Percentiles rank a stretch among this genome's conserved stretches.
phyloP scores from a whole-genome alignment of 2,888 invertebrate genomes.

The Brachypterus glaber region DNA sequence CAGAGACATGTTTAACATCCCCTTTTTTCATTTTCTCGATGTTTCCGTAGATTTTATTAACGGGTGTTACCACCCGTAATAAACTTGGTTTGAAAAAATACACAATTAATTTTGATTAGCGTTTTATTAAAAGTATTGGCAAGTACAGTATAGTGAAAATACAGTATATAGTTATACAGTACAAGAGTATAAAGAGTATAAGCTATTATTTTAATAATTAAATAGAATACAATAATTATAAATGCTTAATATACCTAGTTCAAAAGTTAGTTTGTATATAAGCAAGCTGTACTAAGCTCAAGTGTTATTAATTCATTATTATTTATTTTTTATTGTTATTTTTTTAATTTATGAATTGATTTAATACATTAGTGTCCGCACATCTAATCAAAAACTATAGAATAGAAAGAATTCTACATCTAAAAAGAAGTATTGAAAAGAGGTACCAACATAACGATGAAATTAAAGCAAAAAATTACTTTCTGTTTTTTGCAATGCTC shows the following conservation, averaged over 20 bases:
- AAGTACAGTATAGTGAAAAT: conserved; percentile 40
- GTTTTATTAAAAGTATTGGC: conserved; percentile 41
- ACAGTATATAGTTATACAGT: conserved; percentile 33
- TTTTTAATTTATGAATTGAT: not conserved
- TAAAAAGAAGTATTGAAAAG: conserved; percentile 9
- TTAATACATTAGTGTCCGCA: not conserved
- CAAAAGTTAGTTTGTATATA: conserved; percentile 24
- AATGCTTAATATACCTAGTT: conserved; percentile 22
- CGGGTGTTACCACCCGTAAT: too few relatives aligned
- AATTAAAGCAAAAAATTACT: too few relatives aligned
- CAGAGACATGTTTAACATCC: too few relatives aligned
- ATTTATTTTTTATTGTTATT: not conserved
- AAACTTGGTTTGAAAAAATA: too few relatives aligned
- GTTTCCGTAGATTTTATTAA: too few relatives aligned
- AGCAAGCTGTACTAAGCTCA: conserved; percentile 32
- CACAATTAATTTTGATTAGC: too few relatives aligned
- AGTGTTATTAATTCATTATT: conserved; percentile 17
- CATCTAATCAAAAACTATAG: not conserved
- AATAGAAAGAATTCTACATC: conserved; percentile 11
- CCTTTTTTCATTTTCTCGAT: too few relatives aligned
- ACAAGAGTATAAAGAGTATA: conserved; percentile 41
- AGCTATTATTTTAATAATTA: conserved; percentile 30
- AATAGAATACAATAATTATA: conserved; percentile 23
- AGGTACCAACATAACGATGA: too few relatives aligned
- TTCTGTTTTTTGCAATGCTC: too few relatives aligned